Evolutionary conservation across 2,888 invertebrate species (phyloP).

Genomic region (Hydrotaea cyrtoneurina): DNA sequence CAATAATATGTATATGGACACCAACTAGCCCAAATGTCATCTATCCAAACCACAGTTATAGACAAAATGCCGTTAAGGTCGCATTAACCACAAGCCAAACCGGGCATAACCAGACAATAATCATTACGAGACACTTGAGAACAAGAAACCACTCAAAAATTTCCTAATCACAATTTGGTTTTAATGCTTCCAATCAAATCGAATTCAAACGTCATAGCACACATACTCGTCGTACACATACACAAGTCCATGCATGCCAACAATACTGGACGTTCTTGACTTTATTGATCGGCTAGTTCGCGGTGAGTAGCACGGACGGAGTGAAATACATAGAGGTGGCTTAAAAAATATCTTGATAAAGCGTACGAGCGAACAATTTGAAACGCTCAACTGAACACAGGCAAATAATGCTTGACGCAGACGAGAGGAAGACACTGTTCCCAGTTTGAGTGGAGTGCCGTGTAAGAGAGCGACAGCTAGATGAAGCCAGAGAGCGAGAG

Average conservation of each 20-base stretch:
- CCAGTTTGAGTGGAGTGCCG: constrained; percentile 16
- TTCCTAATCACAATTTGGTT: constrained; percentile 17
- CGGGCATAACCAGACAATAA: constrained; percentile 17
- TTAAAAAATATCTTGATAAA: constrained; percentile 28
- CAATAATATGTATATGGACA: too few species aligned
- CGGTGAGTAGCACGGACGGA: background rate
- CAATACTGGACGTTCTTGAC: constrained; percentile 44
- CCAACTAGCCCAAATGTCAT: background rate
- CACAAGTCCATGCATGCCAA: background rate
- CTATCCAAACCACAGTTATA: background rate
- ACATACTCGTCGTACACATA: background rate
- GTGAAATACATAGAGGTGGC: background rate
- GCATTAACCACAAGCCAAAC: constrained; percentile 22
- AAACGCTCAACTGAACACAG: background rate
- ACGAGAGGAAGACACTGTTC: background rate
- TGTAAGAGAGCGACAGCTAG: constrained; percentile 1
- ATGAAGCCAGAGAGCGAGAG: background rate
- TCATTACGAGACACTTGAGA: constrained; percentile 9
- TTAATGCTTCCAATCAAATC: constrained; percentile 1
- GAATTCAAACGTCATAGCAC: background rate
- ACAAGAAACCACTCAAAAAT: constrained; percentile 27
- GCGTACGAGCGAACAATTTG: background rate
- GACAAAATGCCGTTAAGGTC: constrained; percentile 16
- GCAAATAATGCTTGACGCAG: background rate
- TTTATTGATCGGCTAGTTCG: constrained; percentile 29